A percentile compares a stretch with the other conserved stretches of the same genome.
Evolutionary conservation across 1,140 invertebrate species (phyloP).

Genomic region (Achatina immaculata): DNA sequence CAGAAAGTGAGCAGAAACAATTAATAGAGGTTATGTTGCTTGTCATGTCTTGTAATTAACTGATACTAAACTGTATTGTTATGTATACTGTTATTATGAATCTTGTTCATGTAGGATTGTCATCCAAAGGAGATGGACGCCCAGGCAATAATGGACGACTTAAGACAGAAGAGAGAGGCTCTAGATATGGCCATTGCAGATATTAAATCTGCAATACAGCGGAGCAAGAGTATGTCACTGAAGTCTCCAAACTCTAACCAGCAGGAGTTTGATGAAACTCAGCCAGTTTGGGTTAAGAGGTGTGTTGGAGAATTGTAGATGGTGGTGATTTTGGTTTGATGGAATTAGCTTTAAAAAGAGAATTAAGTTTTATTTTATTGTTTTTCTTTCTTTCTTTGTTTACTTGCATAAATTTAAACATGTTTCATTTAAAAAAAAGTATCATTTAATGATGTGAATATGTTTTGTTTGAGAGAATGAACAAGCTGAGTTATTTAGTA

Average conservation of each 20-base stretch:
- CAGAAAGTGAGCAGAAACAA: no score
- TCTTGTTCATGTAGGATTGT: neutral
- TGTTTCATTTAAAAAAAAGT: no score
- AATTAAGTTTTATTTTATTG: no score
- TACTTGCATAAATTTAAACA: no score
- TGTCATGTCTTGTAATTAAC: no score
- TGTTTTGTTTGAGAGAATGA: no score
- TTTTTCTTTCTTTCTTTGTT: no score
- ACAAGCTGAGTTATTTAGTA: no score
- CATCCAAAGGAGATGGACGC: slow-evolving; percentile 59
- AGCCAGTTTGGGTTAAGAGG: slow-evolving; percentile 72
- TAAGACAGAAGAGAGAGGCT: slow-evolving; percentile 65
- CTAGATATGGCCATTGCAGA: slow-evolving; percentile 86
- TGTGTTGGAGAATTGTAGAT: slow-evolving; percentile 44
- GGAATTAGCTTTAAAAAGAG: neutral
- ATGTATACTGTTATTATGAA: no score
- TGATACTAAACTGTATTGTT: no score
- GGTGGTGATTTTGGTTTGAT: neutral
- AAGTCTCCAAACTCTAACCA: slow-evolving; percentile 55
- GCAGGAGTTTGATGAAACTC: slow-evolving; percentile 46
- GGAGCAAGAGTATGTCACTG: slow-evolving; percentile 75
- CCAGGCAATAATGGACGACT: slow-evolving; percentile 64
- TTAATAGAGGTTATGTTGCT: no score
- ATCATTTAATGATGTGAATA: no score
- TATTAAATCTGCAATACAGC: slow-evolving; percentile 82